Evolutionary conservation across 2,888 invertebrate species (phyloP), one percentile per base, ranked within the genome.

Genomic region (Volucella zonaria): DNA sequence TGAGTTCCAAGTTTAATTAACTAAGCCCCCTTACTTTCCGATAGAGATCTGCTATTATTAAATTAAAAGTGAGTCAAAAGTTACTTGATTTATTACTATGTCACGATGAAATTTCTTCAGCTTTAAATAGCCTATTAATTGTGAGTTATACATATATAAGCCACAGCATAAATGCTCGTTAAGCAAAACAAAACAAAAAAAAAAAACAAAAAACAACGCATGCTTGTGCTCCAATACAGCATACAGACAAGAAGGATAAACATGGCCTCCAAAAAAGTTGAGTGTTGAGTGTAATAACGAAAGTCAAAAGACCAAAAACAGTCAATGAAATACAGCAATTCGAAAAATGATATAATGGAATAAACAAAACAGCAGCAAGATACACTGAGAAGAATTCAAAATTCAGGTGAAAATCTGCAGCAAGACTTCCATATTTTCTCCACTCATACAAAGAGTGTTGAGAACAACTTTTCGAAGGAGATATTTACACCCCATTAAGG

Each of bases 401-500:
- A 70, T 70, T 79, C 78, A 79, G 82, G 78, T 78, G 64, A 70
- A 75, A 79, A 82, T 70, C 61, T 70, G 51, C 45, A 58, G 74
- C 15, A 67, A 43, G 56, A 68, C 67, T 76, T 42, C 64, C 56
- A 51, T 64, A 71, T 62, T 56, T 64, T 64, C 58, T 23, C 70
- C 40, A 74, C 61, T 68, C 67, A 77, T 58, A 68, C 68, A 74
- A 66, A 58, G 74, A 75, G 70, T 79, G 74, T 74, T 58, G 82
- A 74, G 42, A 43, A 75, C 64, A 83, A 83, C 70, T 75, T 83
- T 79, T 70, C 70, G 45, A 66, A 64, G 64, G 75, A 79, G 79
- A 83, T 83, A 83, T 83, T 83, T 83, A 83, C 82, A 83, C 82
- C 82, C 82, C 82, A 83, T 83, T 83, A 79, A 79, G 79, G 43